Evolutionary conservation across 2,797 vertebrate species (phyloP), one percentile per base, ranked within the genome.

Genomic region (Acipenser oxyrinchus): DNA sequence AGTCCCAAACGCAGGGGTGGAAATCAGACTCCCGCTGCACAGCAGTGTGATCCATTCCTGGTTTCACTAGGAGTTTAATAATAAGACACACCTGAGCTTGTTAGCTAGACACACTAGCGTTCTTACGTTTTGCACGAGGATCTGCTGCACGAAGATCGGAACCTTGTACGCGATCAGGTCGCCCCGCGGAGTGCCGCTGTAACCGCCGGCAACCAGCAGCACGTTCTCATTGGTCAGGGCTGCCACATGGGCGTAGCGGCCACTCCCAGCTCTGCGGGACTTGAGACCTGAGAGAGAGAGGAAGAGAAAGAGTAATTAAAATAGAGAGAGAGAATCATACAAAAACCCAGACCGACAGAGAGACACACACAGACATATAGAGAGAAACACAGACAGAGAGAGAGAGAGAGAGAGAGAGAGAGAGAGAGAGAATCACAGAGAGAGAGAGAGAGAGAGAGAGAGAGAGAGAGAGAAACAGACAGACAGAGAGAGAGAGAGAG

Each of bases 161-260:
- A 97, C 93, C 85, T 96, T 97, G 82, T 94, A 97, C 10, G 94
- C 94, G 73, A 94, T 79, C 62, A 97, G 79, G 77, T 97, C 94
- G 53, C 91, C 89, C 1, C 89, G 91, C 9, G 93, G 90, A 71
- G 88, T 77, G 2, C 94, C 94, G 15, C 92, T 95, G 79, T 96
- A 97, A 60, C 95, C 95, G 3, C 93, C 93, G 0, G 90, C 93
- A 74, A 96, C 88, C 70, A 97, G 84, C 60, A 97, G 82, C 72
- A 97, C 93, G 1, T 91, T 90, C 51, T 92, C 94, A 11, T 92
- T 92, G 87, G 96, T 93, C 51, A 92, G 90, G 1, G 92, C 86
- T 0, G 94, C 93, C 51, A 96, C 92, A 9, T 97, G 95, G 2
- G 94, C 92, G 72, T 95, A 97, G 3, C 95, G 93, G 0, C 95